Base-by-base conservation (phyloP, 1,140 invertebrate genomes). In the Caenorhabditis inopinata region DNA sequence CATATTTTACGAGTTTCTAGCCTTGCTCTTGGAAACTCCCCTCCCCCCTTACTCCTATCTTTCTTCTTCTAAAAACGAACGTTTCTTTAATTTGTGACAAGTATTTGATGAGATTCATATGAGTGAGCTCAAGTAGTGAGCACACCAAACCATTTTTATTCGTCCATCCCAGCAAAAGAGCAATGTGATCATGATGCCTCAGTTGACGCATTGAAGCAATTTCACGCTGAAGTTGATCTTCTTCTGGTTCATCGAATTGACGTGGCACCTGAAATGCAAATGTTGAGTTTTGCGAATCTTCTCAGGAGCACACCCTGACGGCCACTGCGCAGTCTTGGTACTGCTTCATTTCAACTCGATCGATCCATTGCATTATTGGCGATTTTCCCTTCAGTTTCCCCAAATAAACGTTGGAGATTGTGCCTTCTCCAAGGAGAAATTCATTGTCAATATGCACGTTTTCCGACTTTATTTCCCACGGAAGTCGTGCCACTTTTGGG, bases 281-380 rank as follows among this genome's bases (percentile, higher is more conserved):
- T 18, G 9, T 68, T 76, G 46, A 42, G 38, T 42, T 42, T 7
- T 42, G 5, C 14, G 38, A 42, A 42, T 7, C 5, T n/a, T n/a
- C n/a, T n/a, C n/a, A n/a, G n/a, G n/a, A 0, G 49, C 78, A 77
- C 7, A 80, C 80, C 38, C 83, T 25, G 35, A 83, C 74, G 35
- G 83, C 83, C 2, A 83, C 83, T 23, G 83, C 80, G 45, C 83
- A 83, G 35, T 83, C 83, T 48, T 83, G 83, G 49, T 83, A 83
- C 32, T 83, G 83, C 16, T 82, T 82, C 80, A 83, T 83, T 53
- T 83, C 83, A 11, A 82, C 46, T 47, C 74, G 38, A 27, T 83
- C 76, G 9, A 83, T 83, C 83, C 83, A 83, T 38, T 82, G 80
- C 51, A 83, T 75, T 23, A 83, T 82, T 18, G 83, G 83, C 1